Evolutionary conservation across 2,888 invertebrate species (phyloP).

Genomic region (Eucriotettix oculatus): DNA sequence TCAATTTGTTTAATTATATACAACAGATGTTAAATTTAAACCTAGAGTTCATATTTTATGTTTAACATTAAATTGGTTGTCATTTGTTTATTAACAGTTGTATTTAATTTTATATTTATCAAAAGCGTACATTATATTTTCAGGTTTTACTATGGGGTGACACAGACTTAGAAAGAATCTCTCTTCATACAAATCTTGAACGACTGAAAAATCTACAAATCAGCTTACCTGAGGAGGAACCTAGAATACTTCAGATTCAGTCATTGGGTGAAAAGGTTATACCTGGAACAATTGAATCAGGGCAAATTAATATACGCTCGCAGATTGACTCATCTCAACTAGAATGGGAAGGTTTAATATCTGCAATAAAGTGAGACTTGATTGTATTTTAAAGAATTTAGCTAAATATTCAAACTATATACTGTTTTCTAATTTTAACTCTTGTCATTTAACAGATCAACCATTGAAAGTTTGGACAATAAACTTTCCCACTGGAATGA

Average conservation of each 20-base stretch:
- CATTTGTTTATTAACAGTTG: too few species aligned
- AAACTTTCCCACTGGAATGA: conserved; percentile 84
- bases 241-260: conserved; percentile 62
- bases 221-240: conserved; percentile 72
- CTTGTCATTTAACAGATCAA: conserved; percentile 28
- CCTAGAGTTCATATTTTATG: too few species aligned
- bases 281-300: conserved; percentile 66
- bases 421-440: neutral
- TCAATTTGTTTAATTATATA: too few species aligned
- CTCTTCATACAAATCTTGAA: conserved; percentile 72
- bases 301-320: conserved; percentile 69
- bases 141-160: conserved; percentile 52
- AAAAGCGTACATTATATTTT: too few species aligned
- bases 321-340: conserved; percentile 79
- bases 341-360: conserved; percentile 73
- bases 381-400: neutral
- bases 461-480: conserved; percentile 61
- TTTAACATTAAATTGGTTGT: too few species aligned
- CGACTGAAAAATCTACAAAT: conserved; percentile 64
- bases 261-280: conserved; percentile 77
- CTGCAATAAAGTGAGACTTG: conserved; percentile 39
- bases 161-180: conserved; percentile 64
- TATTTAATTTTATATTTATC: too few species aligned
- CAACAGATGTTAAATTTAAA: too few species aligned
- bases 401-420: neutral